Percentiles rank a stretch among this genome's conserved stretches.
phyloP scores from a whole-genome alignment of 2,113 vertebrate species.

The Lophotis ruficrista region DNA sequence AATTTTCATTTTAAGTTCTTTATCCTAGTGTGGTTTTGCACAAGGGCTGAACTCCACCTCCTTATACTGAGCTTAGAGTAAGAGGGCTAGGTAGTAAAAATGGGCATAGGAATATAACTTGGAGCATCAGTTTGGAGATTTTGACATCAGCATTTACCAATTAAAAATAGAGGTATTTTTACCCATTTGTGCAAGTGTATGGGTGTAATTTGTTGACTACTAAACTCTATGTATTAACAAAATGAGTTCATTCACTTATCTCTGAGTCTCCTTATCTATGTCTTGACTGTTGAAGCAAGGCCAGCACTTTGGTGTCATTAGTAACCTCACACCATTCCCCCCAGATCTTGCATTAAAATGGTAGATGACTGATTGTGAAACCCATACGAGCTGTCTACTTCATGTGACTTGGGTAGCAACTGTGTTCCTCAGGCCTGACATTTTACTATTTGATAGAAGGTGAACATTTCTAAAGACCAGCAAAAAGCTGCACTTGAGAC shows the following conservation, averaged over 20 bases:
- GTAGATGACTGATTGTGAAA: background rate
- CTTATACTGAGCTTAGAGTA: background rate
- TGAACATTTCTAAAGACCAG: background rate
- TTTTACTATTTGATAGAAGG: background rate
- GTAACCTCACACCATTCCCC: background rate
- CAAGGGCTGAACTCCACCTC: background rate
- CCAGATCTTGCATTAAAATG: background rate
- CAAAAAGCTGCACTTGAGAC: background rate
- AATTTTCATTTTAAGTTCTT: background rate
- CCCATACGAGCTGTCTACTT: background rate
- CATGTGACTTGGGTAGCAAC: background rate
- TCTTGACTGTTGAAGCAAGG: constrained; percentile 72
- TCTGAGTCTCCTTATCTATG: constrained; percentile 45
- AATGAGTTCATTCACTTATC: constrained; percentile 50
- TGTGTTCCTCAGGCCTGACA: background rate
- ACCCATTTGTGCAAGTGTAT: constrained; percentile 57
- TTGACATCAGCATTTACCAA: background rate
- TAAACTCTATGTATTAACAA: constrained; percentile 62
- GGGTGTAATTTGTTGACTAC: constrained; percentile 49
- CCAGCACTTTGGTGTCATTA: constrained; percentile 67
- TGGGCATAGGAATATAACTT: background rate
- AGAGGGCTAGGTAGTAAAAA: background rate
- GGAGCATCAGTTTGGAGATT: background rate
- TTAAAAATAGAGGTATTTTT: constrained; percentile 69
- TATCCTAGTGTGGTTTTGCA: background rate